Evolutionary conservation across 2,797 vertebrate species (phyloP).

Genomic region (Coracias cyanogaster): DNA sequence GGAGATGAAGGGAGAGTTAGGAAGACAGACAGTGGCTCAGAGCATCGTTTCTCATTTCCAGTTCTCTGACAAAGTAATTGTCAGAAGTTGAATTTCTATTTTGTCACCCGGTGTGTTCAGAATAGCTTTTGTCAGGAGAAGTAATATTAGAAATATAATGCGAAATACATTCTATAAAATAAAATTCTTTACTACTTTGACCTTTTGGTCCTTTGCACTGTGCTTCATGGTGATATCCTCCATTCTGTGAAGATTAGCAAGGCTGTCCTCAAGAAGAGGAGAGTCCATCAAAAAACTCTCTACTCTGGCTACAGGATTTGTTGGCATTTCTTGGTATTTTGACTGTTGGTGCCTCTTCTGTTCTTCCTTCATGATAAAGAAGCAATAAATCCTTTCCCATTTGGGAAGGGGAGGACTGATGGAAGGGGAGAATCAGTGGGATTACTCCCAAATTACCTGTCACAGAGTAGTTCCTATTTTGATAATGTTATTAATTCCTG

Average conservation of each 20-base stretch:
- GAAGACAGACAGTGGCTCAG: not conserved
- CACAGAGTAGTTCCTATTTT: not conserved
- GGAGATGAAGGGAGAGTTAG: not conserved
- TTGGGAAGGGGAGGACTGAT: not conserved
- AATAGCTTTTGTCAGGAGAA: constrained; percentile 1
- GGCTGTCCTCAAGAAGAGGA: not conserved
- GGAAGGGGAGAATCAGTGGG: not conserved
- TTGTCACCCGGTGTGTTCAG: not conserved
- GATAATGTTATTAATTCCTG: not conserved
- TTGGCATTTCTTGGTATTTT: not conserved
- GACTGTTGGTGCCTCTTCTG: not conserved
- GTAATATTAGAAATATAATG: not conserved
- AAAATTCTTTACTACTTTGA: not conserved
- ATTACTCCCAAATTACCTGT: not conserved
- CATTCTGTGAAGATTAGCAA: not conserved
- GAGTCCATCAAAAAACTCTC: not conserved
- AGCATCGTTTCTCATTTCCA: not conserved
- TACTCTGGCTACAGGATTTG: not conserved
- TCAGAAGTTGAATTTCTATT: not conserved
- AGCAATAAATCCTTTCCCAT: not conserved
- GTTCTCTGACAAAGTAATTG: not conserved
- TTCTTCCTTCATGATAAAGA: not conserved
- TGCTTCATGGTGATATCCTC: not conserved
- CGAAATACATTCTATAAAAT: not conserved
- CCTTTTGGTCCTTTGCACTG: not conserved